These are phyloP conservation scores for Ischnura elegans DNA, from an alignment of 2,888 invertebrate genomes.

Conservation along the genomic window DNA sequence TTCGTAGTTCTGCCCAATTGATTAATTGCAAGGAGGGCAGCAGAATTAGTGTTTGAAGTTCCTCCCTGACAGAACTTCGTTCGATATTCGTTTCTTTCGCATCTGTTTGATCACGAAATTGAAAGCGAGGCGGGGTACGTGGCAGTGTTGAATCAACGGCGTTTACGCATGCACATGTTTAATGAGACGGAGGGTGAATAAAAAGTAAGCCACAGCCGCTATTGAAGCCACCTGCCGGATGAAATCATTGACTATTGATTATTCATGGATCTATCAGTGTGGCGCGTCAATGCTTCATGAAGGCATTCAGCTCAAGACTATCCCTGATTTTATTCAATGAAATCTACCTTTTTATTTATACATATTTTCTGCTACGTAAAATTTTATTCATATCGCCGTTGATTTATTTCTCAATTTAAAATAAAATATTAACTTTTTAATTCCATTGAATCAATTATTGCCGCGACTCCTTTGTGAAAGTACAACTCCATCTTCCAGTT, in stretches of 20 bases:
- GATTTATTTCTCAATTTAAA: no score
- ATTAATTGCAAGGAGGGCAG: neutral
- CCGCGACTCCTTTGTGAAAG: no score
- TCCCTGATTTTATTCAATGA: neutral
- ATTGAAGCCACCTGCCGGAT: neutral
- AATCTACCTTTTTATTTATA: no score
- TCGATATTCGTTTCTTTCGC: neutral
- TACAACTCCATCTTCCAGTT: no score
- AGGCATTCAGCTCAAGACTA: neutral
- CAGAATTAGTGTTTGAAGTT: neutral
- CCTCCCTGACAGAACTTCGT: neutral
- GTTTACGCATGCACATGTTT: neutral
- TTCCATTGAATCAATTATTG: no score
- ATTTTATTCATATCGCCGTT: no score
- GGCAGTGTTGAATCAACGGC: neutral
- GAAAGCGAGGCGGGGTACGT: neutral
- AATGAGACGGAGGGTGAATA: neutral
- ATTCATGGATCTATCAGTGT: neutral
- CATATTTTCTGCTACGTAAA: no score
- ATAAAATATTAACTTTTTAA: no score
- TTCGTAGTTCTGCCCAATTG: neutral
- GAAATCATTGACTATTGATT: neutral
- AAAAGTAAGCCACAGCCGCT: neutral
- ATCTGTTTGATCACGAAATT: neutral
- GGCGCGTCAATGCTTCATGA: neutral